A percentile compares a stretch with the other conserved stretches of the same genome.
Conservation (phyloP, 2,888 invertebrate genomes). For the Eupithecia abbreviata region DNA sequence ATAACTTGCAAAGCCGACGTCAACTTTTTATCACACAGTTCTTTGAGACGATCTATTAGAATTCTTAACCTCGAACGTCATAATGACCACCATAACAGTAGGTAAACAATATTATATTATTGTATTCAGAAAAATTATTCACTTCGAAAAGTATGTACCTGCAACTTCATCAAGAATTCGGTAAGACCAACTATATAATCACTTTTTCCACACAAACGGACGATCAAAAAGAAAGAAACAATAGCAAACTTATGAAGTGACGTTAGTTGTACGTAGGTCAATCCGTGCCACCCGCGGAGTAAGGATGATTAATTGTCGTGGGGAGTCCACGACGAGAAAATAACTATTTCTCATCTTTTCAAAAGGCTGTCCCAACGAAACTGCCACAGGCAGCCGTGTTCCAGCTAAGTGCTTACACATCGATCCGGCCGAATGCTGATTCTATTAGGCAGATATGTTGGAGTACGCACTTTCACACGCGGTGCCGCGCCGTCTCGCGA, state of each 20-base stretch:
- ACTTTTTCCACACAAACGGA: neutral
- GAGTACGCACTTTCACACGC: slow-evolving; percentile 39
- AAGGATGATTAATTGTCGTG: slow-evolving; percentile 74
- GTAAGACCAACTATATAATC: neutral
- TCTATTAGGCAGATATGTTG: slow-evolving; percentile 51
- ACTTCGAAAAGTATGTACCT: neutral
- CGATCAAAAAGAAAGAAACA: slow-evolving; percentile 42
- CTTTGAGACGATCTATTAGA: neutral
- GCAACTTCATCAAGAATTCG: neutral
- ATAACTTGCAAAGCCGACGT: neutral
- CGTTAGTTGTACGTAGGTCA: slow-evolving; percentile 68
- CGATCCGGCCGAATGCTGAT: slow-evolving; percentile 59
- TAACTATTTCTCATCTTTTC: slow-evolving; percentile 80
- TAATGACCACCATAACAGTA: neutral
- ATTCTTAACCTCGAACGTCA: neutral
- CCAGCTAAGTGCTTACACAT: slow-evolving; percentile 66
- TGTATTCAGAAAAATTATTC: neutral
- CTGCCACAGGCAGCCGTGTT: slow-evolving; percentile 71
- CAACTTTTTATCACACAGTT: neutral
- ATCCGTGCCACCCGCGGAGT: slow-evolving; percentile 69
- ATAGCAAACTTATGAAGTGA: slow-evolving; percentile 55
- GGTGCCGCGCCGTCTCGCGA: slow-evolving; percentile 21
- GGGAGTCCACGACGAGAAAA: slow-evolving; percentile 70
- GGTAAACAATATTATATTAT: neutral
- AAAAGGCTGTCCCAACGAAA: slow-evolving; percentile 69